Evolutionary conservation across 64 coral and sea anemone species (phyloP).

Genomic region (Cladopsammia gracilis): DNA sequence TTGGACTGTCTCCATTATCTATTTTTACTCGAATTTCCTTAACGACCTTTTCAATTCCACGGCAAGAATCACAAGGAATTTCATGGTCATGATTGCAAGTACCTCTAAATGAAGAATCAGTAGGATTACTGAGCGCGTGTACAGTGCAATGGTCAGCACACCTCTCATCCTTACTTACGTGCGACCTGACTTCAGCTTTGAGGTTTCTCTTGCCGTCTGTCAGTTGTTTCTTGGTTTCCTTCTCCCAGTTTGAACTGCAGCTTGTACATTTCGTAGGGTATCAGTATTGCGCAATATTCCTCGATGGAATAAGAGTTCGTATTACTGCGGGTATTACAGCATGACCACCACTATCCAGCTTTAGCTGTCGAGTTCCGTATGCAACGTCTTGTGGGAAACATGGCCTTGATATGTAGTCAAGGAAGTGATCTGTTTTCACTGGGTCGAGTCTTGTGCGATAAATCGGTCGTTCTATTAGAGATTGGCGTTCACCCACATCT

Average conservation of each 20-base stretch:
- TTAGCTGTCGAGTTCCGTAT: slow-evolving; percentile 32
- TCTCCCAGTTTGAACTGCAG: slow-evolving; percentile 34
- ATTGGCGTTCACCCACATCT: slow-evolving; percentile 35
- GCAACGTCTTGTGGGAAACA: slow-evolving; percentile 50
- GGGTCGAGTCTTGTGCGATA: slow-evolving; percentile 40
- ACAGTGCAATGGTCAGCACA: slow-evolving; percentile 43
- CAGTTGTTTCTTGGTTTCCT: slow-evolving; percentile 25
- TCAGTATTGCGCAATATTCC: slow-evolving; percentile 5
- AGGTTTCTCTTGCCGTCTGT: slow-evolving; percentile 57
- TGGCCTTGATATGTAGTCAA: slow-evolving; percentile 41
- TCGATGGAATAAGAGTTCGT: slow-evolving; percentile 36
- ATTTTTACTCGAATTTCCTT: not conserved
- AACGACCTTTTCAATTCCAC: not conserved
- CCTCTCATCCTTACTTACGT: slow-evolving; percentile 17
- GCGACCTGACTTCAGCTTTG: slow-evolving; percentile 53
- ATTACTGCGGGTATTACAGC: slow-evolving; percentile 35
- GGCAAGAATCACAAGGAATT: not conserved
- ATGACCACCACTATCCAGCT: slow-evolving; percentile 29
- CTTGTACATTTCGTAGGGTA: slow-evolving; percentile 3
- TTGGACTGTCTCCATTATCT: not conserved
- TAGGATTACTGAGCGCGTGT: not conserved
- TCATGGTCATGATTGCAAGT: not conserved
- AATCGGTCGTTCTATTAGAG: not conserved
- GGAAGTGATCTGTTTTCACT: slow-evolving; percentile 48
- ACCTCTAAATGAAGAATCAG: not conserved